phyloP scores from a whole-genome alignment of 1,140 invertebrate genomes.

The Macrotrachela quadricornifera region DNA sequence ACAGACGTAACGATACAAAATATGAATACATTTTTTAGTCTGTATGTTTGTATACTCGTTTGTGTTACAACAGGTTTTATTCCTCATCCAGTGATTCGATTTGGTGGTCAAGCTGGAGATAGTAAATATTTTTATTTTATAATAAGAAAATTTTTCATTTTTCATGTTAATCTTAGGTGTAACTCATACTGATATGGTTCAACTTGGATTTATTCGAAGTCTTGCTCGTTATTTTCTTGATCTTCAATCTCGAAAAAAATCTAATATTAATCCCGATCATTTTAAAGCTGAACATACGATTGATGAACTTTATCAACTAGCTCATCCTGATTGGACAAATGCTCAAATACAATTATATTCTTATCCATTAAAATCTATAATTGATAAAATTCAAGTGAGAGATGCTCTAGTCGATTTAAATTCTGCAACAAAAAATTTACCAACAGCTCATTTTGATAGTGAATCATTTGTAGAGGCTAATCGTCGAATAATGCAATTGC shows the following conservation, averaged over 20 bases:
- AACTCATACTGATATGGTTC: not conserved
- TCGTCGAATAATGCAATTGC: not conserved
- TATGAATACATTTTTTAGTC: too few species aligned
- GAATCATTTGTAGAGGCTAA: not conserved
- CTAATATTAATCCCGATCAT: too few species aligned
- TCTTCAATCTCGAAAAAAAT: not conserved
- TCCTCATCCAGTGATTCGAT: too few species aligned
- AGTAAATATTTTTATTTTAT: too few species aligned
- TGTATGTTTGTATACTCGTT: too few species aligned
- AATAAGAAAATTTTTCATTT: too few species aligned
- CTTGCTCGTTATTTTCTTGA: slow-evolving; percentile 1
- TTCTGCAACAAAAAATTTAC: not conserved
- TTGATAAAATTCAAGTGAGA: not conserved
- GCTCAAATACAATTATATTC: not conserved
- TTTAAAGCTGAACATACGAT: not conserved
- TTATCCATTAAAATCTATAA: not conserved
- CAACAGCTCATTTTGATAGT: not conserved
- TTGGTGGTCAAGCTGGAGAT: too few species aligned
- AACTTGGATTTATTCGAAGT: not conserved
- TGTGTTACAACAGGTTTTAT: too few species aligned
- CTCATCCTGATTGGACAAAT: too few species aligned
- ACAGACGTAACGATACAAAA: too few species aligned
- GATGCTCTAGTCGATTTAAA: not conserved
- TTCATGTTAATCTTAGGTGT: too few species aligned
- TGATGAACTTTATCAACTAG: not conserved